Evolutionary conservation across 2,113 vertebrate species (phyloP).

Genomic region (Stercorarius parasiticus): DNA sequence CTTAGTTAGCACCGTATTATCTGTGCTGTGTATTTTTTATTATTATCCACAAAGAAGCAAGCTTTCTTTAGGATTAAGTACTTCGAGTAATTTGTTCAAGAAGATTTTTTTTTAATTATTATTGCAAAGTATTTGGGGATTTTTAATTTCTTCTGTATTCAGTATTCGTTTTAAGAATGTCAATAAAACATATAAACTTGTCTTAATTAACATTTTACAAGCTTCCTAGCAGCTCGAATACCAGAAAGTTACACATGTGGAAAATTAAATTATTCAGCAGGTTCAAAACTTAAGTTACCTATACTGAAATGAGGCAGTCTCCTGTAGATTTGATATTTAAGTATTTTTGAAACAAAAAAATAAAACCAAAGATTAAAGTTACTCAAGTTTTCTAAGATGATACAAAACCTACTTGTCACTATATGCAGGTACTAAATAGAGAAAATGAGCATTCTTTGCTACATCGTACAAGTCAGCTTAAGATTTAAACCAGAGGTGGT

Average conservation of each 20-base stretch:
- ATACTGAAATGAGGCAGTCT: neutral
- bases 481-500: neutral
- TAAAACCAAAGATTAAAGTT: neutral
- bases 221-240: neutral
- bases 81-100: neutral
- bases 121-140: neutral
- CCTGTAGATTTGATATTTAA: neutral
- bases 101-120: neutral
- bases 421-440: neutral
- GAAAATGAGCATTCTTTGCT: neutral
- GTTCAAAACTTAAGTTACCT: neutral
- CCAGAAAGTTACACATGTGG: neutral
- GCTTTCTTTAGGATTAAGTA: neutral
- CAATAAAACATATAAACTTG: neutral
- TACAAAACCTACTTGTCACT: neutral
- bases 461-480: neutral
- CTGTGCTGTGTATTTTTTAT: neutral
- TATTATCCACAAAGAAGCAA: neutral
- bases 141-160: neutral
- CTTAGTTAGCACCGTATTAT: neutral
- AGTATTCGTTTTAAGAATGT: neutral
- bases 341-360: neutral
- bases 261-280: neutral
- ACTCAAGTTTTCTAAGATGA: neutral
- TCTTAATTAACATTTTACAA: neutral